These are phyloP conservation scores for Dissostichus mawsoni DNA, from an alignment of 2,113 vertebrate genomes.

Conservation along the genomic window DNA sequence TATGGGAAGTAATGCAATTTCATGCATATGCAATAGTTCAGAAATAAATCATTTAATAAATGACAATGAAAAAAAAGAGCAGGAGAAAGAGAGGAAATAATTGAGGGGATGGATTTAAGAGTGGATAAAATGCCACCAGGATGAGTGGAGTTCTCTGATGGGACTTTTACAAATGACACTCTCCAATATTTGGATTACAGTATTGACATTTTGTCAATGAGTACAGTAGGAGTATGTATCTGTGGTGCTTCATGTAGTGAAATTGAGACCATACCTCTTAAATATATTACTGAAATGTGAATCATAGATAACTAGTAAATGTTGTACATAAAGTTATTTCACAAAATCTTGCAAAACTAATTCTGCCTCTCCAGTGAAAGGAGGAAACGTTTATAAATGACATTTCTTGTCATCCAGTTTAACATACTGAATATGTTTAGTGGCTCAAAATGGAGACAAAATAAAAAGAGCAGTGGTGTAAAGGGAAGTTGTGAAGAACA, in stretches of 20 bases:
- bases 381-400: background rate
- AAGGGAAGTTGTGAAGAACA: background rate
- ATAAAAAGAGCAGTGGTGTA: background rate
- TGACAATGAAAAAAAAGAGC: background rate
- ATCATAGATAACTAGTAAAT: background rate
- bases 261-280: background rate
- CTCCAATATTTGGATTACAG: background rate
- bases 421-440: background rate
- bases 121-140: slow-evolving; percentile 22
- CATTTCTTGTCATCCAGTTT: background rate
- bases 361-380: background rate
- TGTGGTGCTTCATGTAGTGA: background rate
- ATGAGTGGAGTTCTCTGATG: background rate
- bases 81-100: background rate
- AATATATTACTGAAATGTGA: slow-evolving; percentile 1
- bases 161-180: slow-evolving; percentile 17
- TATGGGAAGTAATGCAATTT: background rate
- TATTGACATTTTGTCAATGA: slow-evolving; percentile 24
- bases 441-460: background rate
- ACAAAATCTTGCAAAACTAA: background rate
- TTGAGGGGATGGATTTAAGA: background rate
- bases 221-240: background rate
- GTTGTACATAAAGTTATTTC: background rate
- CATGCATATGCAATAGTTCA: background rate
- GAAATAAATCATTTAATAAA: background rate